Conservation (phyloP, 2,888 invertebrate genomes). For the Pterobdella sp. region DNA sequence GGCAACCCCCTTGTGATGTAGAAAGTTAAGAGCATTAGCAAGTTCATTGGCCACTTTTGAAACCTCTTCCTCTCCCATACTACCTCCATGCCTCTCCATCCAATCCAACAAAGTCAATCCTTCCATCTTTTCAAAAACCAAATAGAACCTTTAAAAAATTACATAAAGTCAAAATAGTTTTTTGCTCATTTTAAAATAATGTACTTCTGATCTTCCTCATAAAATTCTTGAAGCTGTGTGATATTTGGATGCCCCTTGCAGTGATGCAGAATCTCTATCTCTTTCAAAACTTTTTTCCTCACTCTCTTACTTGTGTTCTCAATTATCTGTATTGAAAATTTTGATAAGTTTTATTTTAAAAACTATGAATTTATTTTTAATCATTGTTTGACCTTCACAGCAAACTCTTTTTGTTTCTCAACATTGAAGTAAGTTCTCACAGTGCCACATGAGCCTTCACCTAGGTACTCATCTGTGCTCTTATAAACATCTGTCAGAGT, state of each 20-base stretch:
- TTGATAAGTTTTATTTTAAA: not conserved
- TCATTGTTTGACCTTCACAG: constrained; percentile 64
- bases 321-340: constrained; percentile 4
- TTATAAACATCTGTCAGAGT: constrained; percentile 74
- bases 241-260: constrained; percentile 95
- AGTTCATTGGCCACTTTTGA: constrained; percentile 86
- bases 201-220: constrained; percentile 73
- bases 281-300: constrained; percentile 80
- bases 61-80: constrained; percentile 87
- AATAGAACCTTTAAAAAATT: constrained; percentile 39
- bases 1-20: constrained; percentile 81
- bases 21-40: constrained; percentile 83
- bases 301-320: constrained; percentile 9
- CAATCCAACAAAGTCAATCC: constrained; percentile 77
- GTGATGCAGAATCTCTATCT: constrained; percentile 97
- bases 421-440: constrained; percentile 86
- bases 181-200: too few species aligned
- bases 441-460: constrained; percentile 91
- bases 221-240: constrained; percentile 80
- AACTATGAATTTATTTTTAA: not conserved
- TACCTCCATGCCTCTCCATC: constrained; percentile 79
- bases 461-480: constrained; percentile 86
- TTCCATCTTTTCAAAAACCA: constrained; percentile 41
- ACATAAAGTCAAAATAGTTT: too few species aligned
- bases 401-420: constrained; percentile 84